Percentiles rank a stretch among this genome's conserved stretches.
Conservation (phyloP, 2,797 vertebrate genomes). For the Myotis planiceps region DNA sequence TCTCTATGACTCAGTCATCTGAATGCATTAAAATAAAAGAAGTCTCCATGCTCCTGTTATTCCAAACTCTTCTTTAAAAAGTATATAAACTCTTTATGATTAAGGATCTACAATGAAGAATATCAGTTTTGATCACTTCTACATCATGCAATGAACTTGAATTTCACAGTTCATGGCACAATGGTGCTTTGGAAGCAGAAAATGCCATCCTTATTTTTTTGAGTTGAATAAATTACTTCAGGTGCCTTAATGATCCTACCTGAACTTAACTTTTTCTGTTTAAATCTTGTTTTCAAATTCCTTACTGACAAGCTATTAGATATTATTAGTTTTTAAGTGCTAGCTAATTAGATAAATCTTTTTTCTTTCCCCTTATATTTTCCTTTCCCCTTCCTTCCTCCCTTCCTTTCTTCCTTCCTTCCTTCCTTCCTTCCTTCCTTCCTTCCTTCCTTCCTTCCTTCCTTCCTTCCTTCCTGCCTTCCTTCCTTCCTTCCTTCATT, state of each 20-base stretch:
- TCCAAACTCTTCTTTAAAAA: constrained; percentile 53
- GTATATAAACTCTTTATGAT: neutral
- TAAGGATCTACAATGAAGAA: neutral
- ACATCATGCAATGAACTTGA: constrained; percentile 2
- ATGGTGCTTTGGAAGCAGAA: constrained; percentile 5
- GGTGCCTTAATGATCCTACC: neutral
- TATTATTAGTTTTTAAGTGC: neutral
- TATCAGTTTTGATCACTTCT: neutral
- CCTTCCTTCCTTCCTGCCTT: no score
- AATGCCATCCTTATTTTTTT: neutral
- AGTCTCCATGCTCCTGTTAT: neutral
- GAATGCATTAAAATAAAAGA: constrained; percentile 57
- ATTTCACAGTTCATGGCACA: constrained; percentile 41
- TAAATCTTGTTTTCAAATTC: constrained; percentile 28
- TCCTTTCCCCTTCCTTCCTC: no score
- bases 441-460: neutral
- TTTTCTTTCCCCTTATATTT: neutral
- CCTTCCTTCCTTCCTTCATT: neutral
- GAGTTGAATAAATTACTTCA: constrained; percentile 42
- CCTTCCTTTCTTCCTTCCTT: neutral
- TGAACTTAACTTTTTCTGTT: constrained; percentile 34
- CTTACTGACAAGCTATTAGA: constrained; percentile 1
- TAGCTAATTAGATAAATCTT: neutral
- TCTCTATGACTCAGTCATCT: constrained; percentile 52
- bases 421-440: neutral